Percentiles rank a stretch among this genome's conserved stretches.
These are phyloP conservation scores for Netelia inedita DNA, from an alignment of 2,888 invertebrate genomes.

Conservation along the genomic window DNA sequence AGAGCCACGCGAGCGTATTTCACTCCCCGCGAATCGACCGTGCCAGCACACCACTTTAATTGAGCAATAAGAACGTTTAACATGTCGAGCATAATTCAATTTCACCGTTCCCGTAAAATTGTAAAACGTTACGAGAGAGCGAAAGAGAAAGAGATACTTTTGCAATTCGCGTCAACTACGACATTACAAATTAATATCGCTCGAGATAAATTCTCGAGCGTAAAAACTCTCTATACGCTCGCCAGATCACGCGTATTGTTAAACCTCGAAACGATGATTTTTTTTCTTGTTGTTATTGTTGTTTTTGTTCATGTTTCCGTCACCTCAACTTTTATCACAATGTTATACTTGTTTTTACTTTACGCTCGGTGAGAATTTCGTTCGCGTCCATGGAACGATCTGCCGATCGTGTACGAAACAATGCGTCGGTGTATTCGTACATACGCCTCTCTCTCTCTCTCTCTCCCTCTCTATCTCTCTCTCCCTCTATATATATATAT, in stretches of 20 bases:
- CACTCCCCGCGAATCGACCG: conserved; percentile 33
- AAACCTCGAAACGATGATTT: neutral
- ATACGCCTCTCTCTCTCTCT: conserved; percentile 16
- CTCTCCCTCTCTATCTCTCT: no score
- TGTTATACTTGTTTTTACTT: conserved; percentile 15
- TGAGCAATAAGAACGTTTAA: conserved; percentile 75
- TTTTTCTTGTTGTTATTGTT: neutral
- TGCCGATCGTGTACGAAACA: conserved; percentile 65
- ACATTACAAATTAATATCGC: no score
- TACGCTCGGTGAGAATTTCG: conserved; percentile 43
- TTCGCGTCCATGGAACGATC: conserved; percentile 51
- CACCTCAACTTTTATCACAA: neutral
- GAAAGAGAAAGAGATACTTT: conserved; percentile 6
- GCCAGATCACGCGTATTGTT: neutral
- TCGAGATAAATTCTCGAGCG: no score
- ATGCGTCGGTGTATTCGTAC: conserved; percentile 57
- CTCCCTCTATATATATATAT: neutral
- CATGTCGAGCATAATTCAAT: conserved; percentile 58
- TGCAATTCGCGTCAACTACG: neutral
- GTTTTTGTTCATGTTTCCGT: conserved; percentile 11
- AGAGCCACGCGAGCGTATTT: conserved; percentile 52
- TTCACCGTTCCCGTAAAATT: conserved; percentile 25
- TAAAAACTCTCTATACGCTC: no score
- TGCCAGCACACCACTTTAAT: conserved; percentile 69
- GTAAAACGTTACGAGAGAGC: conserved; percentile 29